These are phyloP conservation scores for Volucella inanis DNA, from an alignment of 2,888 invertebrate genomes.

Conservation along the genomic window DNA sequence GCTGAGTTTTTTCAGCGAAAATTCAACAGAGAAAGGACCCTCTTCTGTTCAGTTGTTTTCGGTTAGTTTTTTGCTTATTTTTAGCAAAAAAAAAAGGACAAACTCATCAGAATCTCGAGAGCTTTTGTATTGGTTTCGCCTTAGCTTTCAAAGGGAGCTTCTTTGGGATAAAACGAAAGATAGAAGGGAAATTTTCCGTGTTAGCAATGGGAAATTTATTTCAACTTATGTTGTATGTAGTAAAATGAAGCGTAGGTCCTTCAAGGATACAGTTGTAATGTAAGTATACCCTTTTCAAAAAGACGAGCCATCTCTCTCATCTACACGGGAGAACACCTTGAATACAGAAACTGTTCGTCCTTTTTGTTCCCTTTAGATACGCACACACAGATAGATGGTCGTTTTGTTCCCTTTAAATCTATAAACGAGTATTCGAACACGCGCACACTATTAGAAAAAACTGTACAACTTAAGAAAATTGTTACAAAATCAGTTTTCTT, in stretches of 20 bases:
- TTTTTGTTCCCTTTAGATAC: conserved; percentile 37
- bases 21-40: conserved; percentile 50
- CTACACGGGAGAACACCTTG: not conserved
- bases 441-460: conserved; percentile 61
- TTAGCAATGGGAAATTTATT: conserved; percentile 3
- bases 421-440: conserved; percentile 14
- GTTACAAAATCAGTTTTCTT: conserved; percentile 70
- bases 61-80: not conserved
- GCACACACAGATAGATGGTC: conserved; percentile 27
- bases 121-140: conserved; percentile 23
- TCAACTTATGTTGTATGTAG: conserved; percentile 6
- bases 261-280: conserved; percentile 63
- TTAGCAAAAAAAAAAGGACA: conserved; percentile 7
- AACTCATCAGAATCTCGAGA: conserved; percentile 13
- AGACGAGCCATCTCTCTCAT: conserved; percentile 6
- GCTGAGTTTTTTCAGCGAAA: conserved; percentile 2
- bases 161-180: not conserved
- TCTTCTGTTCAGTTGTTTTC: not conserved
- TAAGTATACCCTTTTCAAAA: conserved; percentile 65
- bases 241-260: conserved; percentile 54
- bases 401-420: conserved; percentile 40
- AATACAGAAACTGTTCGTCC: conserved; percentile 34
- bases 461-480: conserved; percentile 63
- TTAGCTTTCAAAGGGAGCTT: conserved; percentile 33
- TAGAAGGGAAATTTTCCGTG: conserved; percentile 4